Conservation (phyloP, 2,888 invertebrate species). For the Eupithecia pulchellata region DNA sequence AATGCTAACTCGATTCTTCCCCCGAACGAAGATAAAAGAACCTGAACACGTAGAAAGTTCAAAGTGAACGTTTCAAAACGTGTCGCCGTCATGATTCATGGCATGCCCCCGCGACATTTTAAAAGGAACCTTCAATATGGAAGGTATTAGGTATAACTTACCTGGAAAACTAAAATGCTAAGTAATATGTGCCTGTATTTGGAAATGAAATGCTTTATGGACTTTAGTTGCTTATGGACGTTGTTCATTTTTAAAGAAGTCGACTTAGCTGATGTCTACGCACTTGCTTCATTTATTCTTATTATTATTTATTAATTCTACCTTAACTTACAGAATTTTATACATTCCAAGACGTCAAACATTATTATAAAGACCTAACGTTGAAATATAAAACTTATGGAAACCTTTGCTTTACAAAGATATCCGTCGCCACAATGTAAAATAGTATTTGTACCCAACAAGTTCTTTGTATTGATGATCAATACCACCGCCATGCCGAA, state of each 20-base stretch:
- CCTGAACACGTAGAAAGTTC: slow-evolving; percentile 40
- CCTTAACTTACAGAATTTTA: too few relatives aligned
- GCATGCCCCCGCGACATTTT: slow-evolving; percentile 53
- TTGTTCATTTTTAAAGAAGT: neutral
- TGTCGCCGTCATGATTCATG: slow-evolving; percentile 58
- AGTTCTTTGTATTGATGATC: neutral
- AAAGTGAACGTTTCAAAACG: slow-evolving; percentile 40
- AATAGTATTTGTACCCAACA: neutral
- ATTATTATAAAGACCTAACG: too few relatives aligned
- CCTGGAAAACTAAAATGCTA: slow-evolving; percentile 32
- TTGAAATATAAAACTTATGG: too few relatives aligned
- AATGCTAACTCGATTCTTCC: slow-evolving; percentile 32
- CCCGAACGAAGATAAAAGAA: slow-evolving; percentile 39
- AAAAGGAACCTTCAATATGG: slow-evolving; percentile 46
- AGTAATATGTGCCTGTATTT: slow-evolving; percentile 49
- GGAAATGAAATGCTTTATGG: slow-evolving; percentile 30
- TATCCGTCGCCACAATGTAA: neutral
- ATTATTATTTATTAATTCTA: too few relatives aligned
- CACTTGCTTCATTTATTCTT: too few relatives aligned
- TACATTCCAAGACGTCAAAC: too few relatives aligned
- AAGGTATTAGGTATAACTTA: slow-evolving; percentile 31
- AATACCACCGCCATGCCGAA: neutral
- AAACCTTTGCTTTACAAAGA: neutral
- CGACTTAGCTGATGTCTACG: neutral
- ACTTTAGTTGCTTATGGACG: slow-evolving; percentile 12